phyloP scores from a whole-genome alignment of 2,888 invertebrate species.

The Drosophila greeni region DNA sequence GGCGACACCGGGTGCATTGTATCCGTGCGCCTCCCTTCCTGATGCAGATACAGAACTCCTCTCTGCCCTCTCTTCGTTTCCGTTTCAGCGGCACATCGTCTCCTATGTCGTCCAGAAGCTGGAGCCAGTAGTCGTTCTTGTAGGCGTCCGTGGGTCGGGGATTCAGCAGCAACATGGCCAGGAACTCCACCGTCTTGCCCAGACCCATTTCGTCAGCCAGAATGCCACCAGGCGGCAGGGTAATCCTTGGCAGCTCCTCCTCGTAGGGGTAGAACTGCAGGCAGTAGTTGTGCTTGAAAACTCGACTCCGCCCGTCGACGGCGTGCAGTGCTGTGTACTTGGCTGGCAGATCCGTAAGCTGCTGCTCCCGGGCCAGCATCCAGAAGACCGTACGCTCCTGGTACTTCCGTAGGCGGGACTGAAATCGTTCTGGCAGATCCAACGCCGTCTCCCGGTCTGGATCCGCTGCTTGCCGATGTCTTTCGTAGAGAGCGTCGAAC shows the following conservation, averaged over 20 bases:
- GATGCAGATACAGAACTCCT: constrained; percentile 78
- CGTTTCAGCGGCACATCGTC: constrained; percentile 42
- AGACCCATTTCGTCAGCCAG: constrained; percentile 90
- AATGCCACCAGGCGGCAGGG: constrained; percentile 83
- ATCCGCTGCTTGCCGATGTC: constrained; percentile 37
- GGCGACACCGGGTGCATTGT: constrained; percentile 81
- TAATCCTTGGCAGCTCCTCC: constrained; percentile 22
- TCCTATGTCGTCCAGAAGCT: constrained; percentile 22
- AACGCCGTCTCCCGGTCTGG: not conserved
- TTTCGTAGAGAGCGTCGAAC: constrained; percentile 64
- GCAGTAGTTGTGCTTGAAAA: constrained; percentile 72
- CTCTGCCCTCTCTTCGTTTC: not conserved
- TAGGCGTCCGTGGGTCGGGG: constrained; percentile 58
- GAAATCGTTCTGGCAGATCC: constrained; percentile 73
- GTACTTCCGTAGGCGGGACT: constrained; percentile 82
- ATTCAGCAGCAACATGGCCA: constrained; percentile 83
- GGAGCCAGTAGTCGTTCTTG: constrained; percentile 39
- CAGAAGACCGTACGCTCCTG: constrained; percentile 84
- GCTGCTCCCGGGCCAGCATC: constrained; percentile 83
- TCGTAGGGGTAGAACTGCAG: constrained; percentile 50
- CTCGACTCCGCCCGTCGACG: constrained; percentile 47
- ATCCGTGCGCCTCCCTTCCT: constrained; percentile 58
- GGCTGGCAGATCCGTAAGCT: constrained; percentile 31
- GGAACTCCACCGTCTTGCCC: constrained; percentile 88
- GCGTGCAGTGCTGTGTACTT: constrained; percentile 58